These are phyloP conservation scores for Neodiprion virginianus DNA, from an alignment of 1,140 invertebrate species.

Conservation along the genomic window DNA sequence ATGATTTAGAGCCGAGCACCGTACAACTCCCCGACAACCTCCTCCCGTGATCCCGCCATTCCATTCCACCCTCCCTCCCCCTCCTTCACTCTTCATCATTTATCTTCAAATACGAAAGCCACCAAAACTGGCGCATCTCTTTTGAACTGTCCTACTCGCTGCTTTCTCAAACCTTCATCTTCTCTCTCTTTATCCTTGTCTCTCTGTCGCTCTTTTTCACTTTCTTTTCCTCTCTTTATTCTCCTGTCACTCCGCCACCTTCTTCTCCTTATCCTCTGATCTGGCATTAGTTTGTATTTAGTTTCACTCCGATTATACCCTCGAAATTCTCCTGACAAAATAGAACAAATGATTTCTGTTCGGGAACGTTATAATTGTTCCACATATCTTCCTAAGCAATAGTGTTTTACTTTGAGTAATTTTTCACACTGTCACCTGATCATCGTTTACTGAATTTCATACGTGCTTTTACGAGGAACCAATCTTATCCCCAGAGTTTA, in stretches of 20 bases:
- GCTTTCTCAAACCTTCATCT: background rate
- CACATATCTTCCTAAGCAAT: too few relatives aligned
- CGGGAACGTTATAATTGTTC: too few relatives aligned
- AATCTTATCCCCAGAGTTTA: too few relatives aligned
- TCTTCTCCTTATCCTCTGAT: background rate
- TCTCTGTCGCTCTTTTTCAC: background rate
- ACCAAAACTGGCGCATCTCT: constrained; percentile 33
- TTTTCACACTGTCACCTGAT: too few relatives aligned
- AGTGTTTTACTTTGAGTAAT: too few relatives aligned
- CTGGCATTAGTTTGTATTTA: background rate
- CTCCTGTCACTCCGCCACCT: background rate
- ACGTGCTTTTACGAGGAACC: too few relatives aligned
- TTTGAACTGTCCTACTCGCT: constrained; percentile 32
- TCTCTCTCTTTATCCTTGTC: constrained; percentile 22
- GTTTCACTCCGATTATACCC: background rate
- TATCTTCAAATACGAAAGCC: constrained; percentile 42
- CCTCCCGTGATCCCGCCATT: constrained; percentile 5
- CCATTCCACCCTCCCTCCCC: constrained; percentile 13
- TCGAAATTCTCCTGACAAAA: too few relatives aligned
- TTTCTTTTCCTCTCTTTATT: background rate
- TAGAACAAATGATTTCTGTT: too few relatives aligned
- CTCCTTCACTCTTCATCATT: constrained; percentile 37
- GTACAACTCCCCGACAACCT: constrained; percentile 16
- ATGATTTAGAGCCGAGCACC: constrained; percentile 49
- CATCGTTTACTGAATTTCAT: too few relatives aligned